Evolutionary conservation across 1,140 invertebrate species (phyloP).

Genomic region (Drosophila lacteicornis): DNA sequence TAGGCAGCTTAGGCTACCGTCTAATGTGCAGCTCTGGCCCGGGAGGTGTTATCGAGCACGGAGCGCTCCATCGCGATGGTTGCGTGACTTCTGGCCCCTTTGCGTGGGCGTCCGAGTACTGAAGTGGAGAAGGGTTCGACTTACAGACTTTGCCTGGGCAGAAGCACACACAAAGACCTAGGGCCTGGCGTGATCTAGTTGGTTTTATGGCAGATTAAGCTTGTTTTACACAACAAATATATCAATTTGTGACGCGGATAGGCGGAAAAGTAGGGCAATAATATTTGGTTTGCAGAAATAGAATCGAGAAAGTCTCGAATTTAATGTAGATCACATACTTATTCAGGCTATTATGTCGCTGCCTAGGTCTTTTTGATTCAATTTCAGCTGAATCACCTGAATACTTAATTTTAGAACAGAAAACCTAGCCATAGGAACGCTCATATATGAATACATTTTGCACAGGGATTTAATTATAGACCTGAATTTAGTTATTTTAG

Average conservation of each 20-base stretch:
- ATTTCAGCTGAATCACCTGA: conserved; percentile 8
- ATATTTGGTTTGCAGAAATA: conserved; percentile 1
- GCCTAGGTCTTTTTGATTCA: conserved; percentile 5
- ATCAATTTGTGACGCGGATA: not conserved
- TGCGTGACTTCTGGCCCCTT: conserved; percentile 46
- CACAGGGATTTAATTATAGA: not conserved
- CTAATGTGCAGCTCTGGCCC: conserved; percentile 29
- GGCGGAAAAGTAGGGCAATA: conserved; percentile 5
- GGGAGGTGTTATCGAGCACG: conserved; percentile 9
- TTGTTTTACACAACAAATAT: conserved; percentile 24
- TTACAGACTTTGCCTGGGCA: conserved; percentile 11
- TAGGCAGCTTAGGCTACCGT: conserved; percentile 76
- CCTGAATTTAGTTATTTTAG: not conserved
- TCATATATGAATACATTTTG: conserved; percentile 3
- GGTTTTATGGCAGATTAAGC: conserved; percentile 22
- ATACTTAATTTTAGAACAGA: conserved; percentile 12
- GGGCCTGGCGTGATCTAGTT: conserved; percentile 5
- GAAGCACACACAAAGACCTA: not conserved
- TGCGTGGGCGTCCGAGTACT: conserved; percentile 24
- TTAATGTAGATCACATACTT: not conserved
- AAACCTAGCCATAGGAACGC: conserved; percentile 11
- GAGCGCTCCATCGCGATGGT: conserved; percentile 52
- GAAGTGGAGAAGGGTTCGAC: conserved; percentile 4
- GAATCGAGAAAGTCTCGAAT: conserved; percentile 1
- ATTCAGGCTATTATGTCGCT: conserved; percentile 14